Base-by-base conservation (phyloP, 1,140 invertebrate species). In the Diorhabda carinulata region DNA sequence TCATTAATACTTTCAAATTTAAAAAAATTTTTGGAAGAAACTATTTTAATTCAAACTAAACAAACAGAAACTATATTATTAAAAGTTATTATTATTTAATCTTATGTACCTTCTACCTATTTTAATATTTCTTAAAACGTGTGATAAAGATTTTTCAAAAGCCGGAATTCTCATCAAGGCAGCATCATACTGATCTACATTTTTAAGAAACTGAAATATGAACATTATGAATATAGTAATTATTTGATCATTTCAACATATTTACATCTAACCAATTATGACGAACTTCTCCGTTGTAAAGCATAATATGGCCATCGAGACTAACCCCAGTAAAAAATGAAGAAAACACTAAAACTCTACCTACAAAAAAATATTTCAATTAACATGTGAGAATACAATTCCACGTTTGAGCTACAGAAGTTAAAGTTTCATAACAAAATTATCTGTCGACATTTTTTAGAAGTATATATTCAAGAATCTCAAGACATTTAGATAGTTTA, bases 281-380 rank as follows among this genome's bases (percentile, higher is more conserved):
- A 66, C 93, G 83, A 42, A 96, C 94, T 87, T 96, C 94, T 8
- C 92, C 93, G 71, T 91, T 95, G 80, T 92, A 94, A 0, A 97
- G 85, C 84, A 92, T 91, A 25, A 97, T 88, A 77, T 93, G 89
- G 2, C 94, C 94, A 77, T 96, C 91, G 56, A 96, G 84, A 79
- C 90, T 93, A 4, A 97, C 90, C 9, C 95, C 94, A 41, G 94
- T 95, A 74, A 94, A 92, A 77, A 89, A 90, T 2, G 92, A 93
- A n/a, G 47, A 52, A 84, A 97, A 91, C 2, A 95, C 90, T 47
- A 97, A 81, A 42, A 87, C 90, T 70, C 91, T 84, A 77, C 86
- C 88, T 87, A 74, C 66, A 86, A 44, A n/a, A 4, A 70, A 45
- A 3, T 4, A 40, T 9, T 63, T 64, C n/a, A 4, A 64, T 64